Evolutionary conservation across 2,888 invertebrate species (phyloP).

Genomic region (Calliphora vomitoria): DNA sequence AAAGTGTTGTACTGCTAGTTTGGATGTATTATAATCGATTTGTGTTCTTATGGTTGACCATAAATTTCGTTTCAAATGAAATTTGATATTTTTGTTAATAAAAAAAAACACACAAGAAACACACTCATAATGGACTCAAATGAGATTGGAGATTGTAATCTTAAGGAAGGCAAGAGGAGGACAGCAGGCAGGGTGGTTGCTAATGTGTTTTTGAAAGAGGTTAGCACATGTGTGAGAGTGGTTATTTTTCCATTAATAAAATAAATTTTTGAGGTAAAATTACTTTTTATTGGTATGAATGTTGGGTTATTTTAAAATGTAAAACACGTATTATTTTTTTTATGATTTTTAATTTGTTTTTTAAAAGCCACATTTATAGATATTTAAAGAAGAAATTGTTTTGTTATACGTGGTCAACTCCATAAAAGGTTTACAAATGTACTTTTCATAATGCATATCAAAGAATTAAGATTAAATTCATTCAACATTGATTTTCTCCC

Average conservation of each 20-base stretch:
- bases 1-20: background rate
- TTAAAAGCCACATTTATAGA: background rate
- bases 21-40: conserved; percentile 2
- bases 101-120: background rate
- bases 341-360: conserved; percentile 21
- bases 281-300: background rate
- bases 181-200: background rate
- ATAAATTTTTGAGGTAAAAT: background rate
- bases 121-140: conserved; percentile 1
- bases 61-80: conserved; percentile 34
- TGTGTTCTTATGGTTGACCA: conserved; percentile 28
- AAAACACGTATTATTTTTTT: conserved; percentile 15
- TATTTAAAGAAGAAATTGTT: background rate
- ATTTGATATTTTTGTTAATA: conserved; percentile 49
- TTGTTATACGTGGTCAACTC: background rate
- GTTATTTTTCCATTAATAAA: background rate
- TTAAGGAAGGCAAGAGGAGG: background rate
- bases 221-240: background rate
- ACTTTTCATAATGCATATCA: no score
- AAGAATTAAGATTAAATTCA: no score
- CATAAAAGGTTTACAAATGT: no score
- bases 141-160: background rate
- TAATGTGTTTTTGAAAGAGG: conserved; percentile 6
- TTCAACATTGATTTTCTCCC: no score
- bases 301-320: background rate